A percentile compares a stretch with the other conserved stretches of the same genome.
Evolutionary conservation across 2,113 vertebrate genomes (phyloP).

Genomic region (Nettapus auritus): DNA sequence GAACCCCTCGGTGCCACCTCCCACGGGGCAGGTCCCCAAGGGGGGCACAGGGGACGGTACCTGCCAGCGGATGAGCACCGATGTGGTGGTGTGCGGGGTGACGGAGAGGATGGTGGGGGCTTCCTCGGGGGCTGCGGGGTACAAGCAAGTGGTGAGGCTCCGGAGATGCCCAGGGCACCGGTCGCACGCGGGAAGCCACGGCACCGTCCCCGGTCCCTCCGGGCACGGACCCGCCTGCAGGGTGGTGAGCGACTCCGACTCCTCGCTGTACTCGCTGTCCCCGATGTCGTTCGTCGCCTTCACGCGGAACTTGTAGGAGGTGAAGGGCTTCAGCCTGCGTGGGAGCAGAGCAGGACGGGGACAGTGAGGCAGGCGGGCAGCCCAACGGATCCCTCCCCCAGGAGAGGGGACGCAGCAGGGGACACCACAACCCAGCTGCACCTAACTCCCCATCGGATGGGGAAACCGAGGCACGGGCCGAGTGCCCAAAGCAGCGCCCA

Average conservation of each 20-base stretch:
- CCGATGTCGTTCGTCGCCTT: slow-evolving; percentile 98
- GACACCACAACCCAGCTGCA: background rate
- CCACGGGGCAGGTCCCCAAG: rapidly evolving
- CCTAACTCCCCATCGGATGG: rapidly evolving
- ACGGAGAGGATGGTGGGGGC: slow-evolving; percentile 89
- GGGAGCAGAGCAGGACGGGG: background rate
- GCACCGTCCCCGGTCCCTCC: background rate
- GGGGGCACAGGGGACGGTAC: slow-evolving; percentile 56
- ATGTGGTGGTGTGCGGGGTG: slow-evolving; percentile 94
- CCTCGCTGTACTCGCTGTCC: slow-evolving; percentile 95
- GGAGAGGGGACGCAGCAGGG: too few species aligned
- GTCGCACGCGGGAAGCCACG: background rate
- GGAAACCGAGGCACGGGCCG: rapidly evolving
- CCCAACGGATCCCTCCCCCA: rapidly evolving
- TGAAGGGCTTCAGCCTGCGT: slow-evolving; percentile 94
- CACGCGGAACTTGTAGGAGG: slow-evolving; percentile 95
- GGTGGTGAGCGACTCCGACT: slow-evolving; percentile 94
- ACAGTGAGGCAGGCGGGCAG: rapidly evolving
- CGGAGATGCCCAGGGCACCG: background rate
- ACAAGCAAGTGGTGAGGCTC: background rate
- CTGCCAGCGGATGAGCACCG: slow-evolving; percentile 95
- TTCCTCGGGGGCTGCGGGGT: slow-evolving; percentile 86
- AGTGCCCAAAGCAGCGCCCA: too few species aligned
- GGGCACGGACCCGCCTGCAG: slow-evolving; percentile 90
- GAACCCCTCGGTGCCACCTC: rapidly evolving